Conservation (phyloP, 1,140 invertebrate species). For the Tetragnatha versicolor region DNA sequence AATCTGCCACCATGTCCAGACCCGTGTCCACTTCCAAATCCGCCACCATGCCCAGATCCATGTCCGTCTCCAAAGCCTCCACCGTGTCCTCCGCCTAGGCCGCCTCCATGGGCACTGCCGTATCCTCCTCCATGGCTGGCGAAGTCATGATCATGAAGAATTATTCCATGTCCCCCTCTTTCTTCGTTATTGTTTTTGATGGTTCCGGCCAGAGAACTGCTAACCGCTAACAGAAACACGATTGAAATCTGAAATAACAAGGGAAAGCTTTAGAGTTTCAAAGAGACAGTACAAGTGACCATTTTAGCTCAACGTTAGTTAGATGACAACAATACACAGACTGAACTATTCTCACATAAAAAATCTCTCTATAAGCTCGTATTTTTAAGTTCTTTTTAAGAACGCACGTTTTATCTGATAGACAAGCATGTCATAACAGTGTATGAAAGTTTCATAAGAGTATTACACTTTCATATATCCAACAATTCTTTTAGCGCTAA, state of each 20-base stretch:
- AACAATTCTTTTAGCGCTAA: no score
- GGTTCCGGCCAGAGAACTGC: neutral
- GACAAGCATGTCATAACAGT: no score
- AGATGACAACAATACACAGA: no score
- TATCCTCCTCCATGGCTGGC: constrained; percentile 10
- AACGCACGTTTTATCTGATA: no score
- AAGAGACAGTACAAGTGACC: no score
- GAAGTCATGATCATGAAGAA: constrained; percentile 18
- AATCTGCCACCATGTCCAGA: neutral
- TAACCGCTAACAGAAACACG: neutral
- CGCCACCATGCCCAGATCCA: neutral
- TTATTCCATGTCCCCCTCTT: constrained; percentile 16
- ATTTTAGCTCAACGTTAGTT: no score
- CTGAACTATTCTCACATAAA: no score
- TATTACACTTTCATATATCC: no score
- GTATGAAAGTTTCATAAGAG: no score
- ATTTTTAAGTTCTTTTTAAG: no score
- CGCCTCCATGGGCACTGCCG: no score
- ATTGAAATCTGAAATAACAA: neutral
- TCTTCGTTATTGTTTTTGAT: neutral
- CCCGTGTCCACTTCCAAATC: neutral
- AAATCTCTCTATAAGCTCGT: no score
- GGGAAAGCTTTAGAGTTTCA: neutral
- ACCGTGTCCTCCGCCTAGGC: neutral
- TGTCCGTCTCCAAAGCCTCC: constrained; percentile 11